phyloP scores from a whole-genome alignment of 2,888 invertebrate genomes.

The Troglohyphantes excavatus region DNA sequence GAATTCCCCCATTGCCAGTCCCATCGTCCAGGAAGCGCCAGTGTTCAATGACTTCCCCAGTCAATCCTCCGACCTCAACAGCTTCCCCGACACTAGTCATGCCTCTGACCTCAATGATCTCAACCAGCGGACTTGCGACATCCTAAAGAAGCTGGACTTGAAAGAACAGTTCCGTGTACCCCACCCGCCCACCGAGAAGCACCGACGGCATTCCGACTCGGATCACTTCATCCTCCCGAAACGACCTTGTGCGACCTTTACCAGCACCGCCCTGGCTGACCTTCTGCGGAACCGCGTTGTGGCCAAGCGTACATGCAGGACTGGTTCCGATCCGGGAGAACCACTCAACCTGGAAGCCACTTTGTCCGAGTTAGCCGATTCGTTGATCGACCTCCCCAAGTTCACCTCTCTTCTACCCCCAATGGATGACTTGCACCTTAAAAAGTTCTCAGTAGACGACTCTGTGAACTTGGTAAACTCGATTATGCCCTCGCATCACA shows the following conservation, averaged over 20 bases:
- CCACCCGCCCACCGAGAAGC: constrained; percentile 80
- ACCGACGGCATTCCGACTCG: constrained; percentile 85
- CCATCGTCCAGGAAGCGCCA: constrained; percentile 68
- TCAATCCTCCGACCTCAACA: constrained; percentile 64
- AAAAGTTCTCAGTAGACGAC: not conserved
- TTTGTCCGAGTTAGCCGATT: constrained; percentile 53
- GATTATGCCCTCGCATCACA: constrained; percentile 32
- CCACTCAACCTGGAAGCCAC: constrained; percentile 48
- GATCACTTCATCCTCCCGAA: constrained; percentile 84
- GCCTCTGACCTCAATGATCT: not conserved
- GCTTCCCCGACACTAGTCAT: constrained; percentile 29
- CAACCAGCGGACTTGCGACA: not conserved
- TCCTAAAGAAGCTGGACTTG: constrained; percentile 46
- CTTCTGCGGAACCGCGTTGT: constrained; percentile 86
- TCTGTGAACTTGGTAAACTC: not conserved
- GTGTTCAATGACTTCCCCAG: constrained; percentile 69
- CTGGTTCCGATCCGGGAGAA: constrained; percentile 81
- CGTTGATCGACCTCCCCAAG: constrained; percentile 58
- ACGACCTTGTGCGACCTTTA: constrained; percentile 73
- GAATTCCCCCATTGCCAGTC: constrained; percentile 70
- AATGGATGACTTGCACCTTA: not conserved
- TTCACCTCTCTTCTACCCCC: constrained; percentile 45
- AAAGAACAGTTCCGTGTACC: constrained; percentile 79
- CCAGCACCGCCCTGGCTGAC: constrained; percentile 83
- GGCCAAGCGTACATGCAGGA: constrained; percentile 81